These are phyloP conservation scores for Brachionus asplanchnoidis DNA, from an alignment of 1,140 invertebrate genomes.

Conservation along the genomic window DNA sequence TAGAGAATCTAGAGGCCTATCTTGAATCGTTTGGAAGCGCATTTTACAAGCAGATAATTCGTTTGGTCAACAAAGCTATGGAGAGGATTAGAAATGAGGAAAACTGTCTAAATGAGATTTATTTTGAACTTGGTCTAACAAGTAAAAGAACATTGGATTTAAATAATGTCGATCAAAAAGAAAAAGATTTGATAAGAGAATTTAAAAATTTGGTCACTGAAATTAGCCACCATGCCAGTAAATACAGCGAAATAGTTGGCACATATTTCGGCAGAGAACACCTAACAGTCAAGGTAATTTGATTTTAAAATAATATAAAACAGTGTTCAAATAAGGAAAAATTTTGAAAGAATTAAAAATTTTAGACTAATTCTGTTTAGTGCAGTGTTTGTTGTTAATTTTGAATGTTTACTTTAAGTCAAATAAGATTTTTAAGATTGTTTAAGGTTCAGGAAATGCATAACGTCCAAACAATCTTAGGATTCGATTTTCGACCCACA, in stretches of 20 bases:
- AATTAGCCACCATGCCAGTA: conserved; percentile 89
- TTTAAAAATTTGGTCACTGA: conserved; percentile 64
- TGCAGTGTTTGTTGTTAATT: no score
- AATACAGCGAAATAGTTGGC: conserved; percentile 89
- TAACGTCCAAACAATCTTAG: no score
- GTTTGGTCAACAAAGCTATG: not conserved
- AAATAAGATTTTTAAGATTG: no score
- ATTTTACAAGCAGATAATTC: conserved; percentile 67
- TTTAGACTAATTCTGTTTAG: no score
- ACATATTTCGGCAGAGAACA: conserved; percentile 90
- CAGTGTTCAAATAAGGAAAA: no score
- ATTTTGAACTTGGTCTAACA: not conserved
- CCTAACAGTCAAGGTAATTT: conserved; percentile 69
- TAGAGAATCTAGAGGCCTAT: conserved; percentile 61
- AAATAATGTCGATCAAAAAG: not conserved
- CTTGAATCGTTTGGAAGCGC: conserved; percentile 87
- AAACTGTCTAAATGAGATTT: conserved; percentile 60
- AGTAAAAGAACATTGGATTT: not conserved
- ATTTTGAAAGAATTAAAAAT: no score
- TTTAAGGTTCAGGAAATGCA: no score
- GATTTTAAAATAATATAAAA: not conserved
- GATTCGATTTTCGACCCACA: no score
- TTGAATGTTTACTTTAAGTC: no score
- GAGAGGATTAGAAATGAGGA: conserved; percentile 73
- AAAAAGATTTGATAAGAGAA: not conserved